A percentile compares a stretch with the other conserved stretches of the same genome.
These are phyloP conservation scores for Andrena praecox DNA, from an alignment of 2,888 invertebrate species.

Conservation along the genomic window DNA sequence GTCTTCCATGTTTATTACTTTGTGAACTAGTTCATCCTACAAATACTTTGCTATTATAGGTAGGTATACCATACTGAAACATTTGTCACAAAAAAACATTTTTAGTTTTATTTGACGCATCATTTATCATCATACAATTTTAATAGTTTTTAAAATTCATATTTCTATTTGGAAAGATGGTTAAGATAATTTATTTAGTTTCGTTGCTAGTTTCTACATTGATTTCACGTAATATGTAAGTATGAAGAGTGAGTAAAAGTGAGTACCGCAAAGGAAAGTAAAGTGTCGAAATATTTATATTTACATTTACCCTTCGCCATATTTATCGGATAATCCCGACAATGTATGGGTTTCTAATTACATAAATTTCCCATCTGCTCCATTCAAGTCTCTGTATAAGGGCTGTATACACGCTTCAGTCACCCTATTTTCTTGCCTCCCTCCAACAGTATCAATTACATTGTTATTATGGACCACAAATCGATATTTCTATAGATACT, in stretches of 20 bases:
- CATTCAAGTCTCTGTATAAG: slow-evolving; percentile 53
- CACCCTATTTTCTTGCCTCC: slow-evolving; percentile 25
- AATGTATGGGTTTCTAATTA: slow-evolving; percentile 81
- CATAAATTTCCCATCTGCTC: slow-evolving; percentile 79
- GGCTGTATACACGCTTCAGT: slow-evolving; percentile 26
- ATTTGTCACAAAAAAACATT: no score
- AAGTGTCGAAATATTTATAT: slow-evolving; percentile 30
- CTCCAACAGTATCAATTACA: slow-evolving; percentile 83
- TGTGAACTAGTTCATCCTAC: no score
- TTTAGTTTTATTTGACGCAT: no score
- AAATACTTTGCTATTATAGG: no score
- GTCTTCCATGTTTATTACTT: no score
- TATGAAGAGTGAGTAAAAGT: not conserved
- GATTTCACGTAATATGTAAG: not conserved
- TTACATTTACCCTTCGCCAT: slow-evolving; percentile 13
- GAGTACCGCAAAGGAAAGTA: not conserved
- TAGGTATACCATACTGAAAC: no score
- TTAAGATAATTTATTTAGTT: no score
- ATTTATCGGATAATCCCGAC: slow-evolving; percentile 79
- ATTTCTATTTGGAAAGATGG: no score
- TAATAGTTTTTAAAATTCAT: no score
- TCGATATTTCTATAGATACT: slow-evolving; percentile 79
- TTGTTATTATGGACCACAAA: slow-evolving; percentile 82
- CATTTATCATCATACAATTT: no score
- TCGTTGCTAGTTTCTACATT: no score